Conservation (phyloP, 2,888 invertebrate genomes). For the Ophion slaviceki region DNA sequence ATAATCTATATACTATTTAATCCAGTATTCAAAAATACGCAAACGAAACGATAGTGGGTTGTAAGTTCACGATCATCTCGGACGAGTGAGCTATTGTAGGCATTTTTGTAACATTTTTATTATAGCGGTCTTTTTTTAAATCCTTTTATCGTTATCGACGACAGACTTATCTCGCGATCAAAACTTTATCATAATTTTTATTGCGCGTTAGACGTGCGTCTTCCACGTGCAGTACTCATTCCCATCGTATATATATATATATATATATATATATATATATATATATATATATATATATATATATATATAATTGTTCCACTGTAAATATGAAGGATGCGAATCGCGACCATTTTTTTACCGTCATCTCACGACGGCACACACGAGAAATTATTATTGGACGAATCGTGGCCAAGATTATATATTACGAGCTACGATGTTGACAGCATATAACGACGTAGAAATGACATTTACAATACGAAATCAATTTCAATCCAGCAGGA, state of each 20-base stretch:
- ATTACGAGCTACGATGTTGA: slow-evolving; percentile 53
- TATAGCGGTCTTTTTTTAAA: slow-evolving; percentile 22
- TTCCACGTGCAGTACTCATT: slow-evolving; percentile 21
- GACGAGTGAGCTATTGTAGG: not conserved
- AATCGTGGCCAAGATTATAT: slow-evolving; percentile 43
- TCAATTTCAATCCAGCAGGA: slow-evolving; percentile 53
- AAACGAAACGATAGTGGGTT: slow-evolving; percentile 25
- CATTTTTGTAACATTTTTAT: slow-evolving; percentile 49
- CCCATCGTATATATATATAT: slow-evolving; percentile 21
- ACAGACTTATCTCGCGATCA: not conserved
- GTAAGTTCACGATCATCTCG: slow-evolving; percentile 19
- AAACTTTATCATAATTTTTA: slow-evolving; percentile 8
- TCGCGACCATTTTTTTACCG: slow-evolving; percentile 41
- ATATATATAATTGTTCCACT: slow-evolving; percentile 45
- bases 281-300: slow-evolving; percentile 13
- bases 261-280: slow-evolving; percentile 23
- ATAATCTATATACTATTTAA: slow-evolving; percentile 46
- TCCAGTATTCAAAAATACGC: slow-evolving; percentile 40
- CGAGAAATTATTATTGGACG: slow-evolving; percentile 34
- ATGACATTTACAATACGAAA: slow-evolving; percentile 54
- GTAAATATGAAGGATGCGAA: slow-evolving; percentile 55
- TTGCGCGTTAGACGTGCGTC: slow-evolving; percentile 20
- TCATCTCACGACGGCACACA: slow-evolving; percentile 43
- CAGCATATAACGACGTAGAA: slow-evolving; percentile 51
- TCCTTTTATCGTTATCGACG: slow-evolving; percentile 42